Base-by-base conservation (phyloP, 2,113 vertebrate species). In the Electrona antarctica region DNA sequence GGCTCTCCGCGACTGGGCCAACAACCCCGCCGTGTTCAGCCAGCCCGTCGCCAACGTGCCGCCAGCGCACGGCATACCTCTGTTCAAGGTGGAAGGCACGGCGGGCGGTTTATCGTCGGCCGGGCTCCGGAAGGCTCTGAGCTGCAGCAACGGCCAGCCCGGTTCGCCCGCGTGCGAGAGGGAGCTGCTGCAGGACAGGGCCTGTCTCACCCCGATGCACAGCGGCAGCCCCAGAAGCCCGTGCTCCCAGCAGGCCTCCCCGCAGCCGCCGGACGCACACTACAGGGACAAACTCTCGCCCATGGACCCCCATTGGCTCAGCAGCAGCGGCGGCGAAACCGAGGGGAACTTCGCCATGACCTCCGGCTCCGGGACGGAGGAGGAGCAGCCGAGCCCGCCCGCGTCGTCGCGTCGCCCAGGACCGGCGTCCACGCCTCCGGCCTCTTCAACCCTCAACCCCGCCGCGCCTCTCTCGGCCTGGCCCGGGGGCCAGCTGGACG, bases 1-100 rank as follows among this genome's bases (percentile, higher is more conserved):
- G 84, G 96, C 96, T 50, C 90, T 99, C 61, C 93, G 96, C 1
- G 98, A 99, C 78, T 99, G 98, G 98, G 96, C 96, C 0, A 94
- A 96, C 48, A 98, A 98, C 82, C 97, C 98, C 0, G 91, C 94
- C 69, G 92, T 97, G 66, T 99, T 99, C 87, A 98, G 93, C 87
- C 97, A 98, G 90, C 96, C 96, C 0, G 92, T 97, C 48, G 91
- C 95, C 1, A 93, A 92, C 0, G 90, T 95, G 11, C 21, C 21
- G 21, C 21, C 21, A 10, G 95, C 96, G 0, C 92, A 95, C 1
- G 94, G 95, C 85, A 95, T 98, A 63, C 96, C 97, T 0, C 92
- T 97, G 48, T 97, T 98, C 86, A 98, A 98, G 90, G 95, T 97
- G 33, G 95, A 97, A 0, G 94, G 96, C 58, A 91, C 93, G 0